Evolutionary conservation across 2,113 vertebrate genomes (phyloP).

Genomic region (Pterocles gutturalis): DNA sequence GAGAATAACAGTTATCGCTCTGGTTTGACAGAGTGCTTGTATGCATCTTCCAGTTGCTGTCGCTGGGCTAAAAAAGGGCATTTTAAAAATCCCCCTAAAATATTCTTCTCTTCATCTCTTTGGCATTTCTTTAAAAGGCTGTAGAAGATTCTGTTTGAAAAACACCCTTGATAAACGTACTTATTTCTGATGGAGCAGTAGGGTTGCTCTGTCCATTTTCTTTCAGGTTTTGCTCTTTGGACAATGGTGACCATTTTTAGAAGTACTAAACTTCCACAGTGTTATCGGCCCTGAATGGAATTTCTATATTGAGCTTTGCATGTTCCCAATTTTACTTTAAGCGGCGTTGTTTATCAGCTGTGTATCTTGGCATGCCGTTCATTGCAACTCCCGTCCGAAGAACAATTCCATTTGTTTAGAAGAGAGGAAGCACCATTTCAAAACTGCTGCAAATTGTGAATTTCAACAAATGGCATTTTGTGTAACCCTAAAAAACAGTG

Average conservation of each 20-base stretch:
- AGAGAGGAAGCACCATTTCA: neutral
- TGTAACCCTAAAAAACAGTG: neutral
- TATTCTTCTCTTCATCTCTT: neutral
- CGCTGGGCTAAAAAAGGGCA: neutral
- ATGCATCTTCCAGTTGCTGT: neutral
- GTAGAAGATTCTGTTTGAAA: neutral
- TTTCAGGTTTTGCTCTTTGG: neutral
- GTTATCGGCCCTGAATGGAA: neutral
- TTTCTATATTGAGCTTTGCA: conserved; percentile 38
- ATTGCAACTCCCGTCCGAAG: neutral
- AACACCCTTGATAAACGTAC: neutral
- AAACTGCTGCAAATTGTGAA: neutral
- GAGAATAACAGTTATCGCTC: neutral
- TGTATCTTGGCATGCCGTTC: conserved; percentile 13
- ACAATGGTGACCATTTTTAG: conserved; percentile 30
- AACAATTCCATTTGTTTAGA: neutral
- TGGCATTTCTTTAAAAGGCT: neutral
- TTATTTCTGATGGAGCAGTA: neutral
- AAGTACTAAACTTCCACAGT: neutral
- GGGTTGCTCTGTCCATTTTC: neutral
- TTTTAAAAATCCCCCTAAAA: neutral
- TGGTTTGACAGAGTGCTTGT: neutral
- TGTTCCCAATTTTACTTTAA: neutral
- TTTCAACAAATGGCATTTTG: neutral
- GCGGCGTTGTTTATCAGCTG: conserved; percentile 19